phyloP scores from a whole-genome alignment of 1,140 invertebrate species.

The Pseudomyrmex dendroicus region DNA sequence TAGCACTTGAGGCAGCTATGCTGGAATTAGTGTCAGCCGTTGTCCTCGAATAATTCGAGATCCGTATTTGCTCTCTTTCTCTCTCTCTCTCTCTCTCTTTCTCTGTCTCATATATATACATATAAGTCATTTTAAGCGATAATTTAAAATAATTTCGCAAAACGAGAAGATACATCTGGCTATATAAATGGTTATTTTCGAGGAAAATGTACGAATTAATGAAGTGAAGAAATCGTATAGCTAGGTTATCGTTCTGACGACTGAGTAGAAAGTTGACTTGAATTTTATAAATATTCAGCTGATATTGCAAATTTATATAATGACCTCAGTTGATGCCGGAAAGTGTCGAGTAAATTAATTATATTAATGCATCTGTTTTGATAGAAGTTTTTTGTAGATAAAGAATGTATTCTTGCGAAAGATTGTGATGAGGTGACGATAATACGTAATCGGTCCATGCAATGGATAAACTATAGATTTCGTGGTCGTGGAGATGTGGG shows the following conservation, averaged over 20 bases:
- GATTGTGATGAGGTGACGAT: not conserved
- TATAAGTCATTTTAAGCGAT: not conserved
- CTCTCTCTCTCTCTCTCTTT: not conserved
- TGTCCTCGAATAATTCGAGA: constrained; percentile 54
- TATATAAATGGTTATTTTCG: no score
- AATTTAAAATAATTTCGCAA: not conserved
- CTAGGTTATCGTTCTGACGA: constrained; percentile 6
- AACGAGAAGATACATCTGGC: not conserved
- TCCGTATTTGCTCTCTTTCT: constrained; percentile 1
- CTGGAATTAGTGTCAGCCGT: constrained; percentile 47
- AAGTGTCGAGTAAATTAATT: constrained; percentile 3
- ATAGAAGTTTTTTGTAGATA: not conserved
- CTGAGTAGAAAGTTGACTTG: constrained; percentile 32
- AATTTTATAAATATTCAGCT: constrained; percentile 17
- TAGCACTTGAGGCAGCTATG: constrained; percentile 29
- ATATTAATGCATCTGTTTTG: not conserved
- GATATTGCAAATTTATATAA: constrained; percentile 5
- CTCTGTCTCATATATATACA: no score
- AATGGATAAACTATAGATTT: no score
- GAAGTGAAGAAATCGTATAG: not conserved
- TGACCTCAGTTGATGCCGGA: constrained; percentile 1
- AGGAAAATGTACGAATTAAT: no score
- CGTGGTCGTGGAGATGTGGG: no score
- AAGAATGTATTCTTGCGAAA: not conserved
- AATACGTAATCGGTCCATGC: no score